phyloP scores from a whole-genome alignment of 1,140 invertebrate genomes.

The Mactra quadrangularis region DNA sequence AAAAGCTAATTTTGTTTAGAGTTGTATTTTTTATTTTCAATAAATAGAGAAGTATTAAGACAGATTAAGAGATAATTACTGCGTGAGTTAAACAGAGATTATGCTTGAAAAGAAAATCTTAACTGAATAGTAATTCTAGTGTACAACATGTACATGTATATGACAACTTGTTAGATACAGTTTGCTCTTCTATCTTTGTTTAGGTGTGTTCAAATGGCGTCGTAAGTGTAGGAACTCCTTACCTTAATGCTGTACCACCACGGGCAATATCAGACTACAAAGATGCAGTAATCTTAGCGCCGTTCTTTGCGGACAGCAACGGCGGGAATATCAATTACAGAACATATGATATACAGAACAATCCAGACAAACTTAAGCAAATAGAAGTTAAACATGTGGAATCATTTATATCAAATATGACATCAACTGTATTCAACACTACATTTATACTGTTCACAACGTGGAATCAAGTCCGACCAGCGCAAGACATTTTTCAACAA shows the following conservation, averaged over 20 bases:
- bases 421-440: neutral
- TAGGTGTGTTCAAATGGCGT: constrained; percentile 12
- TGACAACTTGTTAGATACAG: no score
- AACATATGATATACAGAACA: neutral
- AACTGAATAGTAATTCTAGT: no score
- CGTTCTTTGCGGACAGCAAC: constrained; percentile 3
- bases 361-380: neutral
- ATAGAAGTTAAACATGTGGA: neutral
- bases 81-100: no score
- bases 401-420: neutral
- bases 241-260: neutral
- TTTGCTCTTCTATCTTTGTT: no score
- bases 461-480: neutral
- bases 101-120: no score
- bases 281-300: neutral
- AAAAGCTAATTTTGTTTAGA: no score
- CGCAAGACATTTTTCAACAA: neutral
- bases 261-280: neutral
- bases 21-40: no score
- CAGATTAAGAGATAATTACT: no score
- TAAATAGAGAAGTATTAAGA: no score
- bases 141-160: no score
- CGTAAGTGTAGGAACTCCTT: neutral
- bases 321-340: neutral
- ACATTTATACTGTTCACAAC: constrained; percentile 16